These are phyloP conservation scores for Aspidapion aeneum DNA, from an alignment of 2,888 invertebrate species.

Conservation along the genomic window DNA sequence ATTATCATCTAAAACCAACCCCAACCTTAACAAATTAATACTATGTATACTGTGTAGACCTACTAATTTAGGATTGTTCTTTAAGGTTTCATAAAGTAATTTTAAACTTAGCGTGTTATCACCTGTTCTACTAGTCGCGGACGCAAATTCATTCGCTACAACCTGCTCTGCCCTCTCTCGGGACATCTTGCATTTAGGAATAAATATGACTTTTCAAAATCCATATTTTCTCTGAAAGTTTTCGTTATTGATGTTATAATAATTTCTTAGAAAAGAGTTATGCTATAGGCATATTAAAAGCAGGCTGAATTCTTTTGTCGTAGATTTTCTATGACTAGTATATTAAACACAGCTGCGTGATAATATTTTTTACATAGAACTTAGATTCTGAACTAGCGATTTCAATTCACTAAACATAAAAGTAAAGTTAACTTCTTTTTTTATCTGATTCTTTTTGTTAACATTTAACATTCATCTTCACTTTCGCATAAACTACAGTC, in stretches of 20 bases:
- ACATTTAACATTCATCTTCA: no score
- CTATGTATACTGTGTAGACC: conserved; percentile 79
- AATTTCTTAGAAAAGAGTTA: conserved; percentile 77
- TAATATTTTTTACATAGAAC: no score
- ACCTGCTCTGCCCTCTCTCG: conserved; percentile 74
- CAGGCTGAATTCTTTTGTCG: conserved; percentile 72
- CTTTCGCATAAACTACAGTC: no score
- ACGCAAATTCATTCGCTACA: conserved; percentile 70
- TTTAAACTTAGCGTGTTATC: conserved; percentile 38
- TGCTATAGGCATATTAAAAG: conserved; percentile 74
- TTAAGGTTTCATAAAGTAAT: conserved; percentile 45
- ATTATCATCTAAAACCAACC: conserved; percentile 37
- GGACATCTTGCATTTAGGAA: conserved; percentile 65
- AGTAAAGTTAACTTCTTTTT: no score
- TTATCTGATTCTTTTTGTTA: no score
- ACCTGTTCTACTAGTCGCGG: conserved; percentile 56
- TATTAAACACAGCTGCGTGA: no score
- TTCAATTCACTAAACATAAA: no score
- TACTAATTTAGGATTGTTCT: conserved; percentile 58
- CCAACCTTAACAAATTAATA: conserved; percentile 58
- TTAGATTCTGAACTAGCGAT: no score
- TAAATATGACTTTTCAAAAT: conserved; percentile 58
- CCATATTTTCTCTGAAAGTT: conserved; percentile 54
- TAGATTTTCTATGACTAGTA: conserved; percentile 74
- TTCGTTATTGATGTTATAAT: conserved; percentile 61